Base-by-base conservation (phyloP, 2,888 invertebrate species). In the Heliconius cydno region DNA sequence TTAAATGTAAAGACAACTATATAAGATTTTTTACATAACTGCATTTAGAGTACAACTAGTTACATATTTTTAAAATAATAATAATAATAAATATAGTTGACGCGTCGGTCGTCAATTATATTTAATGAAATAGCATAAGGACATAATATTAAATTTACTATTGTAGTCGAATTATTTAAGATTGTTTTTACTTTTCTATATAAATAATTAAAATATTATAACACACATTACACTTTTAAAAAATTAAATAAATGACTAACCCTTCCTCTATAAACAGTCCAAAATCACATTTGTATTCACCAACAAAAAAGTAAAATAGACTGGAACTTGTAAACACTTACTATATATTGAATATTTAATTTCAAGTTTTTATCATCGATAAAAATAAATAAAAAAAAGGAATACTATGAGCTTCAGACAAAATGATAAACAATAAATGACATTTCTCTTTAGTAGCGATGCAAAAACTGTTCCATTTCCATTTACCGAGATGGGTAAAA, bases 211-310 rank as follows among this genome's bases (percentile, higher is more conserved):
- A 70, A n/a, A 1, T 15, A 68, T 25, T 68, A 41, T 68, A 41
- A n/a, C 10, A 13, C 3, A 68, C 13, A 52, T 19, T 52, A 15
- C 12, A n/a, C 41, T 6, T 46, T 70, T 15, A 73, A 28, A 38
- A 15, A 19, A 60, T 60, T 28, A 22, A 76, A 67, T n/a, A 3
- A 60, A 22, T 9, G n/a, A 60, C 73, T 73, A n/a, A 73, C 73
- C 34, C 60, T 57, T 70, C 68, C 19, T 60, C 38, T 73, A 38
- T 60, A 25, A 73, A 60, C 60, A 73, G n/a, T 73, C 73, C 60
- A 60, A 60, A 73, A 60, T 73, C 73, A 73, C 73, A 73, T 73
- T 73, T 73, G 60, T 73, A 38, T 73, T 60, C n/a, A 25, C n/a
- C 34, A 60, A 34, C 13, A 60, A 57, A 34, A 28, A 57, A 73